Evolutionary conservation across 2,888 invertebrate genomes (phyloP).

Genomic region (Aleiodes alternator): DNA sequence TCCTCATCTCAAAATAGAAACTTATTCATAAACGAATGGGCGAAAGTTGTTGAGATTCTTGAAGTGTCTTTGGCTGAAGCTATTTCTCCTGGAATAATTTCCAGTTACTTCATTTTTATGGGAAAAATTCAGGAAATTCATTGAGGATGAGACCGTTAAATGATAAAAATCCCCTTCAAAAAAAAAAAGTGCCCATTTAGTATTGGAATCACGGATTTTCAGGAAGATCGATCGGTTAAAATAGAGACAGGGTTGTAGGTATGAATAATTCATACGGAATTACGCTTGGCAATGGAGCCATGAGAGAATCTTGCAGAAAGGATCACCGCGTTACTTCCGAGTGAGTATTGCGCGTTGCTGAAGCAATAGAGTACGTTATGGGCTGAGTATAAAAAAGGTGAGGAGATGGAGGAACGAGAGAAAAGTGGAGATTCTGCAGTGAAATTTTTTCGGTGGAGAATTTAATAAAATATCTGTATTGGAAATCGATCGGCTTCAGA

Average conservation of each 20-base stretch:
- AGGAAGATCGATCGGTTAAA: slow-evolving; percentile 32
- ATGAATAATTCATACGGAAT: slow-evolving; percentile 38
- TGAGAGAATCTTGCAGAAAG: slow-evolving; percentile 15
- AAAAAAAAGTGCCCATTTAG: slow-evolving; percentile 1
- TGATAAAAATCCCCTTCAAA: background rate
- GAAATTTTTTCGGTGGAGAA: too few species aligned
- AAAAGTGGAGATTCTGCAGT: too few species aligned
- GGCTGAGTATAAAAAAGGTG: too few species aligned
- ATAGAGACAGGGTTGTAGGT: background rate
- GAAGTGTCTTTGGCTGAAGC: background rate
- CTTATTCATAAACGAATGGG: slow-evolving; percentile 19
- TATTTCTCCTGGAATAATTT: background rate
- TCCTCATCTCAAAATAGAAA: background rate
- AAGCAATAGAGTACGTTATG: background rate
- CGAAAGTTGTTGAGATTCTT: slow-evolving; percentile 15
- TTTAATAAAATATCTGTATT: too few species aligned
- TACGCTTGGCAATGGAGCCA: slow-evolving; percentile 14
- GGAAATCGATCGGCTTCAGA: too few species aligned
- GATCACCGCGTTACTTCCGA: slow-evolving; percentile 26
- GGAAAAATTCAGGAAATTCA: background rate
- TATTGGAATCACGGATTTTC: slow-evolving; percentile 34
- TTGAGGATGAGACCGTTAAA: background rate
- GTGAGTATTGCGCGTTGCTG: background rate
- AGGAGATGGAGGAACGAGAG: too few species aligned
- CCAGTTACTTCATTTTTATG: slow-evolving; percentile 2